These are phyloP conservation scores for Magallana angulata DNA, from an alignment of 1,140 invertebrate species.

Conservation along the genomic window DNA sequence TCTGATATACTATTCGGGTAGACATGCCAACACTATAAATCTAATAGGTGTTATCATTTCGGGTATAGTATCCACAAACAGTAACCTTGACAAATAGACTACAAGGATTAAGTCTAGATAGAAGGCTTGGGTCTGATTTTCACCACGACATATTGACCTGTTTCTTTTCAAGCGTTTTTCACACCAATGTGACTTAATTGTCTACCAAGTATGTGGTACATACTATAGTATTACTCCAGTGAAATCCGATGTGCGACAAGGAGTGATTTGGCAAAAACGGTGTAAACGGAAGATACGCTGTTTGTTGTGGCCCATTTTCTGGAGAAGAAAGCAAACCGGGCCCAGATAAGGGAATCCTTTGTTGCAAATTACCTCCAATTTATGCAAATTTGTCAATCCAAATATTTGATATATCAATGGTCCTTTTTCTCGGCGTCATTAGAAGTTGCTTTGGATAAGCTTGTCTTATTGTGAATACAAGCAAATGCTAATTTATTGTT, in stretches of 20 bases:
- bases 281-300: background rate
- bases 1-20: too few species aligned
- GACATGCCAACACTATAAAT: too few species aligned
- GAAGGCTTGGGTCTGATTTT: background rate
- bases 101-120: too few species aligned
- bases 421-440: slow-evolving; percentile 1
- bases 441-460: slow-evolving; percentile 12
- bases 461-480: slow-evolving; percentile 18
- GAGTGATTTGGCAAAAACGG: slow-evolving; percentile 1
- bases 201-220: background rate
- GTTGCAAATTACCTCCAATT: slow-evolving; percentile 12
- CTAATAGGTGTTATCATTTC: too few species aligned
- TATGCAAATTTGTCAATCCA: slow-evolving; percentile 25
- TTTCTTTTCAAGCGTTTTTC: background rate
- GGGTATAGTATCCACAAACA: background rate
- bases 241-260: background rate
- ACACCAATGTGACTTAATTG: slow-evolving; percentile 27
- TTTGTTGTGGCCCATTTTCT: background rate
- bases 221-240: background rate
- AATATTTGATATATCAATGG: slow-evolving; percentile 10
- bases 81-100: background rate
- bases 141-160: background rate
- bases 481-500: slow-evolving; percentile 24
- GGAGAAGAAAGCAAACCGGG: background rate
- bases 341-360: background rate